A percentile compares a stretch with the other conserved stretches of the same genome.
Evolutionary conservation across 2,888 invertebrate genomes (phyloP).

Genomic region (Epinotia brunnichana): DNA sequence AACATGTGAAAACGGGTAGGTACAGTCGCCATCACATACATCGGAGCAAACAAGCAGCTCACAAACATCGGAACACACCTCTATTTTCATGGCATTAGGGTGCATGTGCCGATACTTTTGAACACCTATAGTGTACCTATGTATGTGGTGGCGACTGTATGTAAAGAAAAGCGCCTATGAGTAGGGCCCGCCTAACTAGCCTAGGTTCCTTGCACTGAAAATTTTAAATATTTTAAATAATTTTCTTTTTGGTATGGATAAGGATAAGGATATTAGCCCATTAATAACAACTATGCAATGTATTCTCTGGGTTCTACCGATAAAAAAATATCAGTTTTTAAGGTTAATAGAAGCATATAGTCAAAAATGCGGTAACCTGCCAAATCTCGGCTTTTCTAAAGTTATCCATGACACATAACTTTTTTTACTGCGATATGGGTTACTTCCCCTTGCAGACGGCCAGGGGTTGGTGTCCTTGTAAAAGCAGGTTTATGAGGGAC

Average conservation of each 20-base stretch:
- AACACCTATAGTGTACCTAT: too few relatives aligned
- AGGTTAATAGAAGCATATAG: neutral
- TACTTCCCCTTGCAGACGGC: constrained; percentile 56
- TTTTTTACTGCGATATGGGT: constrained; percentile 62
- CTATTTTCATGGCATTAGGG: too few relatives aligned
- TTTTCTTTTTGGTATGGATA: neutral
- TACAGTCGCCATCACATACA: too few relatives aligned
- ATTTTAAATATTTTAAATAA: neutral
- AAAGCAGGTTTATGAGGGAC: constrained; percentile 79
- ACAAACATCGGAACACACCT: too few relatives aligned
- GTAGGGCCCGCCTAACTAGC: too few relatives aligned
- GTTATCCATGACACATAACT: constrained; percentile 63
- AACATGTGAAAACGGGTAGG: too few relatives aligned
- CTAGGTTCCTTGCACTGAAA: too few relatives aligned
- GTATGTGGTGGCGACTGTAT: too few relatives aligned
- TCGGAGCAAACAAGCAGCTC: too few relatives aligned
- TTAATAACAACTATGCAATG: neutral
- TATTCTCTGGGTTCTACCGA: neutral
- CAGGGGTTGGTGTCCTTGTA: constrained; percentile 67
- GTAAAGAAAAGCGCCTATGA: too few relatives aligned
- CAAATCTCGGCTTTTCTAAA: constrained; percentile 33
- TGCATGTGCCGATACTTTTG: too few relatives aligned
- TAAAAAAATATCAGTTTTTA: neutral
- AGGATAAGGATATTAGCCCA: neutral
- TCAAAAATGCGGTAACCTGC: constrained; percentile 9